A percentile compares a stretch with the other conserved stretches of the same genome.
Evolutionary conservation across 2,113 vertebrate species (phyloP).

Genomic region (Epinephelus lanceolatus): DNA sequence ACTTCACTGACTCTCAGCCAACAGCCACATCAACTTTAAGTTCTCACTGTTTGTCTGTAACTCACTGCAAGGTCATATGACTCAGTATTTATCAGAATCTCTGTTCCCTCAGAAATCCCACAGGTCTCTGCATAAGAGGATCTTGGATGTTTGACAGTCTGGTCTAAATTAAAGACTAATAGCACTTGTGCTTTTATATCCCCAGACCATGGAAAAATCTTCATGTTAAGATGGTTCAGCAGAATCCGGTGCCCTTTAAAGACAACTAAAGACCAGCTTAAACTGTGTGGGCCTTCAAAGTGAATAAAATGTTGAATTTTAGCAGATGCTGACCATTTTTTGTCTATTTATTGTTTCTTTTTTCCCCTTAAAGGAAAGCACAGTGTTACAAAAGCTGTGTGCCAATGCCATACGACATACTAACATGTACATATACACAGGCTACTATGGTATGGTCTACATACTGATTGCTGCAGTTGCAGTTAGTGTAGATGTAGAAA

Average conservation of each 20-base stretch:
- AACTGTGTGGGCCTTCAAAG: not conserved
- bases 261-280: not conserved
- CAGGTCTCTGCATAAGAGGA: conserved; percentile 10
- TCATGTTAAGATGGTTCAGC: not conserved
- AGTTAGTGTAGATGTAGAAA: not conserved
- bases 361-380: not conserved
- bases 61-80: conserved; percentile 24
- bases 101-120: conserved; percentile 41
- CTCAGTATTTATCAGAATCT: conserved; percentile 40
- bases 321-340: not conserved
- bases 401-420: not conserved
- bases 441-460: not conserved
- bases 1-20: conserved; percentile 14
- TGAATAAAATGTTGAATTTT: not conserved
- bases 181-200: conserved; percentile 4
- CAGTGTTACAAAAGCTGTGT: not conserved
- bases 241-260: not conserved
- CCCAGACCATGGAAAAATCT: conserved; percentile 15
- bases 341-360: not conserved
- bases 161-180: conserved; percentile 19
- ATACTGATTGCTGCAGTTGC: not conserved
- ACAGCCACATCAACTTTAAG: not conserved
- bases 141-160: conserved; percentile 23
- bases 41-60: conserved; percentile 15
- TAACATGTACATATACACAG: too few relatives aligned